phyloP scores from a whole-genome alignment of 2,797 vertebrate genomes.

The Loriculus beryllinus region DNA sequence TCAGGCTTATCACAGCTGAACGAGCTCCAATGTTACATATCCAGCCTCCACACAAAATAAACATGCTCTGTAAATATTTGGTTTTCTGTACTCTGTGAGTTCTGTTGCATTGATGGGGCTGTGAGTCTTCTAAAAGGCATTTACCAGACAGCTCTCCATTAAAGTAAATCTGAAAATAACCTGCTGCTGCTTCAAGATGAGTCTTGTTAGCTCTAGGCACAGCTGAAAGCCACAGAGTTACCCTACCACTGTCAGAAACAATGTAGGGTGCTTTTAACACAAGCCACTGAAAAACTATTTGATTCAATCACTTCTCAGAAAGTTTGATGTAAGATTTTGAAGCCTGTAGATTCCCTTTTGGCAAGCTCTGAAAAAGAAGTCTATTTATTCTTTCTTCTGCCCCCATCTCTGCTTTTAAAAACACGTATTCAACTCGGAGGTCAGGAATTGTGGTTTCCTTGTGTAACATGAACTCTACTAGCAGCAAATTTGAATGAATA shows the following conservation, averaged over 20 bases:
- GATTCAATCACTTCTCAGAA: background rate
- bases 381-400: background rate
- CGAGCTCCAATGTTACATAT: background rate
- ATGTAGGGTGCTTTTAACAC: background rate
- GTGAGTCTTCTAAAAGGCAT: background rate
- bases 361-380: background rate
- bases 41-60: background rate
- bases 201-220: background rate
- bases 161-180: background rate
- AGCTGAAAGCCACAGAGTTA: background rate
- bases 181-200: background rate
- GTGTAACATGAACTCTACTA: background rate
- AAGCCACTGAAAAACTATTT: background rate
- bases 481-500: slow-evolving; percentile 25
- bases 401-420: slow-evolving; percentile 11
- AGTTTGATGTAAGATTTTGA: background rate
- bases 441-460: background rate
- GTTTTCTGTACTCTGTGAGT: background rate
- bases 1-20: background rate
- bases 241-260: background rate
- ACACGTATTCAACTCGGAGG: background rate
- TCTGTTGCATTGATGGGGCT: background rate
- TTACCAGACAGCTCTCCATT: background rate
- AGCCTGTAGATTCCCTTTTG: background rate
- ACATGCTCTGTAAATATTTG: background rate